These are phyloP conservation scores for Pandemis heparana DNA, from an alignment of 2,888 invertebrate genomes.

Conservation along the genomic window DNA sequence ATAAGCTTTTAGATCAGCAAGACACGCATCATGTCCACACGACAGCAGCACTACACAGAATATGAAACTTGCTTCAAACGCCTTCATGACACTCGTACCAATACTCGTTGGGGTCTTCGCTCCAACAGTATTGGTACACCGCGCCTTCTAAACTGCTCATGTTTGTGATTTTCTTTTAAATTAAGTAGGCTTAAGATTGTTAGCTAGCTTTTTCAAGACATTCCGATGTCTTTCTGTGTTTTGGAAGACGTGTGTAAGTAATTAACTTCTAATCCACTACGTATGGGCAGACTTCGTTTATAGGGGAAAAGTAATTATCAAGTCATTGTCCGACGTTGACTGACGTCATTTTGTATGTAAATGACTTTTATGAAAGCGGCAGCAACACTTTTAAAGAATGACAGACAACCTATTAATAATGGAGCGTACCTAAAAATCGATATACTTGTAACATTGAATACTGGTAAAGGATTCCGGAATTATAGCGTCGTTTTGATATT, in stretches of 20 bases:
- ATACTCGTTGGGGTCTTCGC: slow-evolving; percentile 45
- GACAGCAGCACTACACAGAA: slow-evolving; percentile 72
- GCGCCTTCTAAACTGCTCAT: slow-evolving; percentile 53
- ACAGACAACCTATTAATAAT: slow-evolving; percentile 1
- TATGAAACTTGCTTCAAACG: slow-evolving; percentile 69
- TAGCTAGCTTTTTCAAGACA: slow-evolving; percentile 53
- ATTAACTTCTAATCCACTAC: slow-evolving; percentile 3
- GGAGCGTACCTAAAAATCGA: neutral
- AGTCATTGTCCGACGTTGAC: neutral
- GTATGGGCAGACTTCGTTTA: neutral
- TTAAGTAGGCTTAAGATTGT: slow-evolving; percentile 56
- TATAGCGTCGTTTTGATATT: neutral
- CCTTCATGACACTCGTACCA: slow-evolving; percentile 59
- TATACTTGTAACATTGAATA: neutral
- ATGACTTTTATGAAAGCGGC: slow-evolving; percentile 7
- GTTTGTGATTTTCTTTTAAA: slow-evolving; percentile 48
- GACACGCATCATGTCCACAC: slow-evolving; percentile 76
- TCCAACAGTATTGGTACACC: slow-evolving; percentile 59
- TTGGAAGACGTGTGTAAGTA: slow-evolving; percentile 22
- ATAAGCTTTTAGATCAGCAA: slow-evolving; percentile 78
- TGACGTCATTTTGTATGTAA: slow-evolving; percentile 8
- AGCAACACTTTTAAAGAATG: slow-evolving; percentile 1
- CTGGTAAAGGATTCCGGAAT: neutral
- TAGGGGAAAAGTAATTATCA: neutral
- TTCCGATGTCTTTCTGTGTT: neutral